phyloP scores from a whole-genome alignment of 2,888 invertebrate genomes.

The Andrena chrysosceles region DNA sequence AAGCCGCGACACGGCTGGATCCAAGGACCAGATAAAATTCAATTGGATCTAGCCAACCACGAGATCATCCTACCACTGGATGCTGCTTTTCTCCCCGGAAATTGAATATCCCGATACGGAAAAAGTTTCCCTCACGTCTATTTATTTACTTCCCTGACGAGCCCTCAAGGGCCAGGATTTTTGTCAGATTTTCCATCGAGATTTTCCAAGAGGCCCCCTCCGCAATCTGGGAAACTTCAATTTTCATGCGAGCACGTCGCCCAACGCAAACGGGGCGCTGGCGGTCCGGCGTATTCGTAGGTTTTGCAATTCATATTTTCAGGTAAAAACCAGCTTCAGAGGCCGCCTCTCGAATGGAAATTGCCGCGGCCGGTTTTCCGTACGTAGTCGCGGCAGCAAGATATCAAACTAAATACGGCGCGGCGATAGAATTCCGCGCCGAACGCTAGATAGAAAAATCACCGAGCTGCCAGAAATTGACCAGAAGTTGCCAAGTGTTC shows the following conservation, averaged over 20 bases:
- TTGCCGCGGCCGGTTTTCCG: constrained; percentile 29
- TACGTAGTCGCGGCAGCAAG: constrained; percentile 28
- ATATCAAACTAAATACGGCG: constrained; percentile 34
- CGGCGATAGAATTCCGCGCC: constrained; percentile 9
- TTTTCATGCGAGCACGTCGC: constrained; percentile 23
- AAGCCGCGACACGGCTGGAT: not conserved
- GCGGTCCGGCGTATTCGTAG: constrained; percentile 26
- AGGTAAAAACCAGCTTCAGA: constrained; percentile 38
- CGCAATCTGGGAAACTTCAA: constrained; percentile 50
- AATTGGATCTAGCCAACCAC: not conserved
- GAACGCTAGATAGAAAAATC: constrained; percentile 33
- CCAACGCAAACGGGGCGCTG: not conserved
- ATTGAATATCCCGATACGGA: not conserved
- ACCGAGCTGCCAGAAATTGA: constrained; percentile 3
- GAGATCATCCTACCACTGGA: not conserved
- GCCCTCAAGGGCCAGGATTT: not conserved
- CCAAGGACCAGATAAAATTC: not conserved
- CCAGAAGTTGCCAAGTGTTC: not conserved
- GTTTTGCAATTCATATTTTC: constrained; percentile 61
- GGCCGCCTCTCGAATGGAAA: constrained; percentile 49
- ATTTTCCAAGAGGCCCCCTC: not conserved
- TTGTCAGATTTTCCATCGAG: not conserved
- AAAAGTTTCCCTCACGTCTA: not conserved
- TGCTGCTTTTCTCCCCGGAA: not conserved
- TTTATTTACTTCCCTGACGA: not conserved